Conservation (phyloP, 2,113 vertebrate species). For the Nesogale talazaci region DNA sequence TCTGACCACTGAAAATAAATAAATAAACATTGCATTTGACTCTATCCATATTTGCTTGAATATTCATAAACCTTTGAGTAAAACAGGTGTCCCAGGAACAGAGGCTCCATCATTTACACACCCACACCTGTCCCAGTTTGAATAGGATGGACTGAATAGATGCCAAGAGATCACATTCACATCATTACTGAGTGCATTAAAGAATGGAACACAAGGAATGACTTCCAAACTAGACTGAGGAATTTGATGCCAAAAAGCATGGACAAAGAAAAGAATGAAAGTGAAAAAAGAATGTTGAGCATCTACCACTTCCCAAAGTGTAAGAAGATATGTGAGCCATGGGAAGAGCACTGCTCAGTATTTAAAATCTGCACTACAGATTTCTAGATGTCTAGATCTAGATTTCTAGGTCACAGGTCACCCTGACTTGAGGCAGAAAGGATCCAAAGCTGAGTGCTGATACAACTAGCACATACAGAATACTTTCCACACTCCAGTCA, state of each 20-base stretch:
- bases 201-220: not conserved
- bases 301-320: not conserved
- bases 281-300: not conserved
- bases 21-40: not conserved
- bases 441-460: not conserved
- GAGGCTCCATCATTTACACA: not conserved
- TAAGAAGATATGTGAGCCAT: not conserved
- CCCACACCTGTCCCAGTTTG: not conserved
- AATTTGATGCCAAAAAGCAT: not conserved
- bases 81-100: not conserved
- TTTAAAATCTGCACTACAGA: not conserved
- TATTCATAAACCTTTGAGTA: not conserved
- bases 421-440: not conserved
- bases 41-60: not conserved
- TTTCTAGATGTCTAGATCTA: too few relatives aligned
- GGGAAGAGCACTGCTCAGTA: not conserved
- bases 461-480: not conserved
- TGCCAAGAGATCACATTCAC: not conserved
- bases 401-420: not conserved
- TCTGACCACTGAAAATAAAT: not conserved
- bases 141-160: not conserved
- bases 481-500: not conserved
- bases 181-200: not conserved
- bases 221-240: not conserved
- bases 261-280: not conserved